phyloP scores from a whole-genome alignment of 2,797 vertebrate species.

The Anguilla obscura region DNA sequence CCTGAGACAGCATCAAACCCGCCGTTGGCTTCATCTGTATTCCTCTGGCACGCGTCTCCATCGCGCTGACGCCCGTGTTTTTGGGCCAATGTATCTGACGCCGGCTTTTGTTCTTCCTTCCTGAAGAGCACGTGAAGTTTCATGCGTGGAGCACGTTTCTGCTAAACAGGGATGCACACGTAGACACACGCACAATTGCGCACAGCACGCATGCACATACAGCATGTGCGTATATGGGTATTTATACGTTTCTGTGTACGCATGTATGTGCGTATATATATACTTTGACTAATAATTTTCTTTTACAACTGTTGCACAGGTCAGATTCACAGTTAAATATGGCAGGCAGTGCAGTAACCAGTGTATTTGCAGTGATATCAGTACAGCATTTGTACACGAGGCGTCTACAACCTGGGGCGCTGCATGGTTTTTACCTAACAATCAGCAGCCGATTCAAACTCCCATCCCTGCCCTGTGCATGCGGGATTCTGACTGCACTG shows the following conservation, averaged over 20 bases:
- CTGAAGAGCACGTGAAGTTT: background rate
- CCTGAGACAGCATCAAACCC: background rate
- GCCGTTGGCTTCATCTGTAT: slow-evolving; percentile 7
- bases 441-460: no score
- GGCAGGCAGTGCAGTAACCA: background rate
- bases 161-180: background rate
- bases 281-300: background rate
- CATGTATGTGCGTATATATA: background rate
- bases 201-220: background rate
- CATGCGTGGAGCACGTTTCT: background rate
- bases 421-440: no score
- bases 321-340: background rate
- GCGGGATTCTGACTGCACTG: no score
- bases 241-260: no score
- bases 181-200: background rate
- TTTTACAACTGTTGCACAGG: background rate
- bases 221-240: background rate
- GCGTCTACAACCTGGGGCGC: no score
- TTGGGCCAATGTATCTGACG: background rate
- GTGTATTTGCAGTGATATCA: no score
- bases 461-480: no score
- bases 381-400: no score
- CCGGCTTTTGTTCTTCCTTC: background rate
- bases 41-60: background rate
- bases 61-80: slow-evolving; percentile 41